Conservation (phyloP, 23 tunicate genomes). For the Trididemnum nubilum region DNA sequence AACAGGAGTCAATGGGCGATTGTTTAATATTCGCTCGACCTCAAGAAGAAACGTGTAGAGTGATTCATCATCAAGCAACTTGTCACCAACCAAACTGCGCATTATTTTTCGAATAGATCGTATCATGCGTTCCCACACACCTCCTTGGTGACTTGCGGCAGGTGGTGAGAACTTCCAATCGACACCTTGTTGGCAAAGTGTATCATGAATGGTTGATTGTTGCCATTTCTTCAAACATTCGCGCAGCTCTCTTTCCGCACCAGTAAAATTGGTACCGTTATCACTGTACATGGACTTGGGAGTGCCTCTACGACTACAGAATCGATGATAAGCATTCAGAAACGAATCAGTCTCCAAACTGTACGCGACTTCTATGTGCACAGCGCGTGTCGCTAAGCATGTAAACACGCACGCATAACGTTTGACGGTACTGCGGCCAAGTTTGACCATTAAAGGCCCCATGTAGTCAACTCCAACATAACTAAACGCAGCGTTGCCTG, state of each 20-base stretch:
- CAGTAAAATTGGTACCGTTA: constrained; percentile 24
- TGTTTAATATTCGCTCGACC: constrained; percentile 11
- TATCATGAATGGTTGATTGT: not conserved
- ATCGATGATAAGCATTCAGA: constrained; percentile 25
- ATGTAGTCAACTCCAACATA: constrained; percentile 15
- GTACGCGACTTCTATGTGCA: constrained; percentile 36
- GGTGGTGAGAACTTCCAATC: constrained; percentile 26
- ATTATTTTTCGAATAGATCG: constrained; percentile 32
- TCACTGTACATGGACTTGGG: constrained; percentile 17
- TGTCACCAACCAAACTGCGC: not conserved
- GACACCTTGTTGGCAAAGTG: constrained; percentile 1
- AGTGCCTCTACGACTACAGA: constrained; percentile 29
- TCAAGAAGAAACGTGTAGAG: not conserved
- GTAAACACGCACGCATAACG: constrained; percentile 47
- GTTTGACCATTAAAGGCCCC: constrained; percentile 33
- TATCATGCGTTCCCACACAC: constrained; percentile 32
- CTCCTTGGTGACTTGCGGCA: constrained; percentile 15
- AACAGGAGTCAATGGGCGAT: constrained; percentile 15
- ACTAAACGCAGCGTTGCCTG: constrained; percentile 20
- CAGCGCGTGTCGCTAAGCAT: constrained; percentile 46
- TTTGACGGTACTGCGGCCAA: constrained; percentile 32
- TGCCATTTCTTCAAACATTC: constrained; percentile 26
- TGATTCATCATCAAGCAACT: not conserved
- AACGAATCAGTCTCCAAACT: constrained; percentile 36
- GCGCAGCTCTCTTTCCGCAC: constrained; percentile 38